phyloP scores from a whole-genome alignment of 2,797 vertebrate species.

The Nothura maculosa region DNA sequence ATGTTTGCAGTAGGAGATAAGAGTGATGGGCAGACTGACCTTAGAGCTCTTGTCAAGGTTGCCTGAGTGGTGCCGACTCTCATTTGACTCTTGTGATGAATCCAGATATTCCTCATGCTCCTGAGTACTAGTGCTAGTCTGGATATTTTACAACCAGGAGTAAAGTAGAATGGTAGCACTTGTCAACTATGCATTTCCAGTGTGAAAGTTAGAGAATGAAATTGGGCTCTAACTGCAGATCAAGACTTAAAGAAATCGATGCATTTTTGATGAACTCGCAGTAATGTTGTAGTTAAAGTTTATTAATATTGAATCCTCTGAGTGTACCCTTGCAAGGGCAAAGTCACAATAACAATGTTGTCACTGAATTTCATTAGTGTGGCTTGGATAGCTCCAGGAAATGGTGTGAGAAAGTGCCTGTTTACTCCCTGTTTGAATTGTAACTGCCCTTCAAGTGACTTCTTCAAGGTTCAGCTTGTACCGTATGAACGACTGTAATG shows the following conservation, averaged over 20 bases:
- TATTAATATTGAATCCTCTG: neutral
- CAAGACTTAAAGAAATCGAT: neutral
- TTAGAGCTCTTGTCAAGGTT: neutral
- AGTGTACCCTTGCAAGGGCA: neutral
- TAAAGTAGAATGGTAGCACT: neutral
- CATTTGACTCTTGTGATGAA: neutral
- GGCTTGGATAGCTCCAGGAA: constrained; percentile 16
- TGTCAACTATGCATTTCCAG: neutral
- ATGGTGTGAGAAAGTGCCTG: neutral
- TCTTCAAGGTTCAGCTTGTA: constrained; percentile 10
- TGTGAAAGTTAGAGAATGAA: neutral
- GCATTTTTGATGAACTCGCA: neutral
- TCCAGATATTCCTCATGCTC: neutral
- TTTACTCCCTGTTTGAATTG: constrained; percentile 39
- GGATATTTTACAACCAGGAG: neutral
- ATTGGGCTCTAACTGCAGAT: neutral
- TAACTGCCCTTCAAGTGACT: constrained; percentile 68
- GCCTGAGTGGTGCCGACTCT: neutral
- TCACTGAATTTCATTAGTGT: neutral
- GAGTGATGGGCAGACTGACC: neutral
- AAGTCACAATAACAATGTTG: neutral
- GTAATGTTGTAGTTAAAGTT: neutral
- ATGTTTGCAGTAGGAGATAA: neutral
- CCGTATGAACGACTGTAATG: neutral
- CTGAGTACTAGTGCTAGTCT: too few species aligned